Evolutionary conservation across 2,113 vertebrate species (phyloP).

Genomic region (Thoracochromis brauschi): DNA sequence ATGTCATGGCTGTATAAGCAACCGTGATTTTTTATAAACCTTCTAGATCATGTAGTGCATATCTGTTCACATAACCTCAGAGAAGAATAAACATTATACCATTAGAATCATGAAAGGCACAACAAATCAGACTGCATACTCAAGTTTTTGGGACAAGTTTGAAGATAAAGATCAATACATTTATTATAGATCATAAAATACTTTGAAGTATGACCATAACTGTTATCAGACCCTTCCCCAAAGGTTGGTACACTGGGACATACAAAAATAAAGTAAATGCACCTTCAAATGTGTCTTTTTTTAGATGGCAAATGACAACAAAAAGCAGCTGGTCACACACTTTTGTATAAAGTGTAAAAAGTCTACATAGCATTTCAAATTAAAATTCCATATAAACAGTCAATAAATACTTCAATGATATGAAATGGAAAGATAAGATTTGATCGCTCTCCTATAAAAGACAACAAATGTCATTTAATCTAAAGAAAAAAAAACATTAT

Average conservation of each 20-base stretch:
- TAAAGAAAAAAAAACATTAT: not conserved
- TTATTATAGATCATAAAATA: slow-evolving; percentile 7
- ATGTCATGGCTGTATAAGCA: not conserved
- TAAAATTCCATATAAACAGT: not conserved
- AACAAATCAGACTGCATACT: not conserved
- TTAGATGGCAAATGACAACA: not conserved
- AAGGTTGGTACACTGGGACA: not conserved
- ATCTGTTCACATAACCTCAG: not conserved
- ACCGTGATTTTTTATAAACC: not conserved
- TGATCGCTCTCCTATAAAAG: not conserved
- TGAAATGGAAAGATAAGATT: not conserved
- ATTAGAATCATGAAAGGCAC: not conserved
- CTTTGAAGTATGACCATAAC: not conserved
- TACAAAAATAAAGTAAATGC: not conserved
- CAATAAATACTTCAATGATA: not conserved
- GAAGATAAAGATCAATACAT: not conserved
- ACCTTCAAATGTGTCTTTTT: not conserved
- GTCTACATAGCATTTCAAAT: not conserved
- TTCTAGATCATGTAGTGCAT: not conserved
- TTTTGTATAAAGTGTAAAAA: not conserved
- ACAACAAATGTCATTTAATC: not conserved
- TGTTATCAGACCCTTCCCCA: not conserved
- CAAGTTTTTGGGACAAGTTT: not conserved
- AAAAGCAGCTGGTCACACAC: not conserved
- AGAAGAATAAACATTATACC: not conserved